Conservation (phyloP, 2,888 invertebrate species). For the Halictus ligatus region DNA sequence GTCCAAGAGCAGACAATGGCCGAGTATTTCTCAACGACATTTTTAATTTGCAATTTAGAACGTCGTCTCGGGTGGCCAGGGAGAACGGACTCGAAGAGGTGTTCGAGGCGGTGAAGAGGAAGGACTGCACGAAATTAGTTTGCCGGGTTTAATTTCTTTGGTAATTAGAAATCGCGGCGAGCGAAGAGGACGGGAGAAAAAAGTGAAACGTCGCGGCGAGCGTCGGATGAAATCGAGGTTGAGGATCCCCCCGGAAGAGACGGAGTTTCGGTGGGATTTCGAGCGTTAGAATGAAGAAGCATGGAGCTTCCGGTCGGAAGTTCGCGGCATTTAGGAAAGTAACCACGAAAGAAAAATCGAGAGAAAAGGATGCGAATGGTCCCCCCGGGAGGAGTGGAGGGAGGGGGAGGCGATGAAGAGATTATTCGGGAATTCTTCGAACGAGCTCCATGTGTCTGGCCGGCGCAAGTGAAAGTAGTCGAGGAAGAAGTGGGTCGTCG, state of each 20-base stretch:
- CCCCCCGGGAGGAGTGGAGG: background rate
- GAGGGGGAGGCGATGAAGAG: conserved; percentile 18
- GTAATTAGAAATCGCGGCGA: conserved; percentile 15
- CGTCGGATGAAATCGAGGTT: background rate
- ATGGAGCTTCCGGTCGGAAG: background rate
- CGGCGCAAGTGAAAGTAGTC: conserved; percentile 79
- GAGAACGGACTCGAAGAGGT: conserved; percentile 79
- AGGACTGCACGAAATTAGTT: conserved; percentile 77
- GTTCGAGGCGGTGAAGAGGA: conserved; percentile 80
- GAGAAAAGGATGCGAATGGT: background rate
- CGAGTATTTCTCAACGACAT: background rate
- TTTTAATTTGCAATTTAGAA: conserved; percentile 67
- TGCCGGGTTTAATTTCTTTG: conserved; percentile 60
- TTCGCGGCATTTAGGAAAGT: conserved; percentile 19
- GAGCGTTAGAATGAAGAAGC: background rate
- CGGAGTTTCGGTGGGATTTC: background rate
- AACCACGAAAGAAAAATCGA: background rate
- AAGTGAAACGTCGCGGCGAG: background rate
- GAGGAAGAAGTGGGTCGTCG: conserved; percentile 67
- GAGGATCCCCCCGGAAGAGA: background rate
- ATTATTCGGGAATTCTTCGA: conserved; percentile 57
- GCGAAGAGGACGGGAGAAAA: background rate
- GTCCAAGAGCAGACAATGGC: background rate
- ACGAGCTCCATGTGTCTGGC: conserved; percentile 47
- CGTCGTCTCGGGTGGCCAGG: conserved; percentile 75